Base-by-base conservation (phyloP, 2,113 vertebrate genomes). In the Rhinichthys klamathensis region DNA sequence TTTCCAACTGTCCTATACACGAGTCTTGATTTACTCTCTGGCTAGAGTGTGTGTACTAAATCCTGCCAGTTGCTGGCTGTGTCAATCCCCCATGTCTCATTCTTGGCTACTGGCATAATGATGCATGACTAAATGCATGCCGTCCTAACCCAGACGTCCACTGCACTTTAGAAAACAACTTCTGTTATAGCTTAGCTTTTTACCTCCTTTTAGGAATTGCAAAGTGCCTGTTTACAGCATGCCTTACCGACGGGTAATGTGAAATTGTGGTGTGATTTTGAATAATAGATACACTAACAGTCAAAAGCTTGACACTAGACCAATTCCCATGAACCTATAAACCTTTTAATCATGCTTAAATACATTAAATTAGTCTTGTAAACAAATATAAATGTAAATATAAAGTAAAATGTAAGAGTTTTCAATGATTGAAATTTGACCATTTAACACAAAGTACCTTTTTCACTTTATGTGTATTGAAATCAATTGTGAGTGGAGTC, bases 51-150 rank as follows among this genome's bases (percentile, higher is more conserved):
- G 7, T 13, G 54, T 25, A 63, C 60, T 84, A 76, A 70, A 74
- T 82, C 63, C 16, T 78, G 51, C 56, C 80, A 38, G 51, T 21
- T 23, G 51, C 72, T 65, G 61, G 3, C 49, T 35, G 79, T 74
- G 21, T 76, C 30, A 1, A 21, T 70, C 61, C 10, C 23, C 49
- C 61, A 25, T 46, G 21, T 73, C 51, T 77, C 58, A 63, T 38
- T 80, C 38, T 10, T 80, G 69, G 74, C 51, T 74, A 41, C 65
- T 79, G 79, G 41, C 72, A 15, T n/a, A 54, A 79, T 54, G 70
- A 46, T 41, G 73, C 84, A 58, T 74, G 84, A 88, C 72, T 82
- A 82, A 85, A 85, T 67, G 60, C 63, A 84, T 49, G 77, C 58
- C 79, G 25, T 51, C 35, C 79, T 74, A 60, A 56, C 58, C 70